A percentile compares a stretch with the other conserved stretches of the same genome.
phyloP scores from a whole-genome alignment of 2,113 vertebrate genomes.

The Manacus vitellinus region DNA sequence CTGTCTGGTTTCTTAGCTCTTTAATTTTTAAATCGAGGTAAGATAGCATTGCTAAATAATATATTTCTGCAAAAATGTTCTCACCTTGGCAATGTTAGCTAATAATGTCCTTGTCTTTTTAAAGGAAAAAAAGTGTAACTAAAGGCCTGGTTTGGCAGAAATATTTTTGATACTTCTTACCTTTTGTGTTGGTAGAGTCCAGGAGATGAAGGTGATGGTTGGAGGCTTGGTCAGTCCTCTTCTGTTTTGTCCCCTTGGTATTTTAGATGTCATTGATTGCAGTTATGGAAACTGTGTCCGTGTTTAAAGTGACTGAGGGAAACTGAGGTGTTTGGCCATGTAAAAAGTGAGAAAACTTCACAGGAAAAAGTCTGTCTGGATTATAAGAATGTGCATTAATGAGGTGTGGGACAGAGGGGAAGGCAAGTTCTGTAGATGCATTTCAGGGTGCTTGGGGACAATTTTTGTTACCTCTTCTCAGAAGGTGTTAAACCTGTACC shows the following conservation, averaged over 20 bases:
- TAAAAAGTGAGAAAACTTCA: not conserved
- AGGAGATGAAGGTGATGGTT: not conserved
- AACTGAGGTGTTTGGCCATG: not conserved
- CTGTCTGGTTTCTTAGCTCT: not conserved
- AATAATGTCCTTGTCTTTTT: not conserved
- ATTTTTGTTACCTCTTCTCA: not conserved
- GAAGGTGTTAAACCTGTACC: not conserved
- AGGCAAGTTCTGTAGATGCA: not conserved
- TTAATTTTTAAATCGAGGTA: not conserved
- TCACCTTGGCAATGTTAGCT: not conserved
- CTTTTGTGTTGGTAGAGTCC: not conserved
- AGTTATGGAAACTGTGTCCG: not conserved
- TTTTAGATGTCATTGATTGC: not conserved
- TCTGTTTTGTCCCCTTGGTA: not conserved
- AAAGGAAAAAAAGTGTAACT: not conserved
- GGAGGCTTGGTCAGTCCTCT: not conserved
- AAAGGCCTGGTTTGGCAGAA: not conserved
- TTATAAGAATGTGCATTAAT: not conserved
- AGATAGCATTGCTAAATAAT: not conserved
- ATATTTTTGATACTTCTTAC: not conserved
- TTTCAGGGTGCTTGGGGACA: not conserved
- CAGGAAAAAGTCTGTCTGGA: not conserved
- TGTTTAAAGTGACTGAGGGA: not conserved
- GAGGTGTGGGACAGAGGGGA: not conserved
- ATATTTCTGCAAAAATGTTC: not conserved